Conservation (phyloP, 2,797 vertebrate species). For the Cossypha niveicapilla region DNA sequence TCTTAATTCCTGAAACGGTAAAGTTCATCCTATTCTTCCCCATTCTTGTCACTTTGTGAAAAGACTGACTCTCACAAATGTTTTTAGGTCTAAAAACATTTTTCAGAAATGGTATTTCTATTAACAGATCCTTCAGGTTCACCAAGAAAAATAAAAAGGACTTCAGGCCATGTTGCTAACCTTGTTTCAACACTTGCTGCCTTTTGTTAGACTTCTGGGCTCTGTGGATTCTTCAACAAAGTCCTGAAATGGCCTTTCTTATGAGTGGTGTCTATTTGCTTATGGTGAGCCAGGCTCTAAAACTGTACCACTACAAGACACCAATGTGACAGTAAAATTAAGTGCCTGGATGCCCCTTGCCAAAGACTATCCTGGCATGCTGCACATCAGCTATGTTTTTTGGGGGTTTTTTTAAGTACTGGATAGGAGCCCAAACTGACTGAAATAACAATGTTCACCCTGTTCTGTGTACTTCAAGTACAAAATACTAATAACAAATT, state of each 20-base stretch:
- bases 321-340: neutral
- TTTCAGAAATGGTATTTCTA: neutral
- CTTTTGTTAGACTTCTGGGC: neutral
- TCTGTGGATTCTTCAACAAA: neutral
- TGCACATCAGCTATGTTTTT: neutral
- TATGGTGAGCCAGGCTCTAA: neutral
- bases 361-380: neutral
- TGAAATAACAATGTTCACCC: neutral
- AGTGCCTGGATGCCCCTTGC: neutral
- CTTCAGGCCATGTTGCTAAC: neutral
- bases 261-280: neutral
- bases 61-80: neutral
- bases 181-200: neutral
- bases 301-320: neutral
- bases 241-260: conserved; percentile 42
- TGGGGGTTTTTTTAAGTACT: neutral
- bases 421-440: conserved; percentile 1
- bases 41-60: neutral
- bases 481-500: neutral
- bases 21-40: neutral
- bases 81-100: neutral
- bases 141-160: neutral
- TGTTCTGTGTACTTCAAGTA: neutral
- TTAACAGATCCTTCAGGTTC: neutral
- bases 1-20: fast-evolving